A percentile compares a stretch with the other conserved stretches of the same genome.
Evolutionary conservation across 1,140 invertebrate genomes (phyloP).

Genomic region (Helicoverpa armigera): DNA sequence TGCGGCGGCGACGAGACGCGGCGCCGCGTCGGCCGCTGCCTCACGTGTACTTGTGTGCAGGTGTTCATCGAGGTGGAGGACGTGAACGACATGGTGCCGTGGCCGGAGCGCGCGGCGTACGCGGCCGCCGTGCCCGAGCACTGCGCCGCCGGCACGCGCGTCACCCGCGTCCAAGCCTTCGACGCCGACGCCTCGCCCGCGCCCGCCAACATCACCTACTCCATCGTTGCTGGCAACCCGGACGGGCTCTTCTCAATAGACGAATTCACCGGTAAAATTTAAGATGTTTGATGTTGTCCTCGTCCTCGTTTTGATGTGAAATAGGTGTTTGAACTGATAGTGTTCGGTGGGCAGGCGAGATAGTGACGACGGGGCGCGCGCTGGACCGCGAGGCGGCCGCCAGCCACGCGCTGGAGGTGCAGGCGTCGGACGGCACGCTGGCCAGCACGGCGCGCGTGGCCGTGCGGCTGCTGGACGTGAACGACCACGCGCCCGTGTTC

Average conservation of each 20-base stretch:
- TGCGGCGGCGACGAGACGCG: slow-evolving; percentile 68
- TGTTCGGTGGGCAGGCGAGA: slow-evolving; percentile 88
- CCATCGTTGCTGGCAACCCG: slow-evolving; percentile 96
- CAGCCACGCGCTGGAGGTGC: slow-evolving; percentile 95
- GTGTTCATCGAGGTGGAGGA: slow-evolving; percentile 96
- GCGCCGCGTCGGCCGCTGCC: not conserved
- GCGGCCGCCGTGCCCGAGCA: slow-evolving; percentile 94
- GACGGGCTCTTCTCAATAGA: slow-evolving; percentile 97
- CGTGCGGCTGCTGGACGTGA: slow-evolving; percentile 93
- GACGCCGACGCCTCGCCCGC: slow-evolving; percentile 92
- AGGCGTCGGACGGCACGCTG: slow-evolving; percentile 94
- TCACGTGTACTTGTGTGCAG: slow-evolving; percentile 88
- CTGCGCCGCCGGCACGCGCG: slow-evolving; percentile 90
- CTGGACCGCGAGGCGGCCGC: slow-evolving; percentile 95
- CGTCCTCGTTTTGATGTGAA: not conserved
- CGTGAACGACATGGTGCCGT: slow-evolving; percentile 97
- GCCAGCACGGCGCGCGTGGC: slow-evolving; percentile 94
- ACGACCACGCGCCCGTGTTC: slow-evolving; percentile 94
- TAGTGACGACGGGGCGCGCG: slow-evolving; percentile 93
- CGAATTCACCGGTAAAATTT: slow-evolving; percentile 90
- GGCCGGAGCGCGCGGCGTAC: slow-evolving; percentile 95
- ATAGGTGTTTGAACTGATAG: not conserved
- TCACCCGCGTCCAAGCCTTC: slow-evolving; percentile 92
- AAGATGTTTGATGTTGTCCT: not conserved
- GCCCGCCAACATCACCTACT: slow-evolving; percentile 92